Base-by-base conservation (phyloP, 2,113 vertebrate species). In the Gavia stellata region DNA sequence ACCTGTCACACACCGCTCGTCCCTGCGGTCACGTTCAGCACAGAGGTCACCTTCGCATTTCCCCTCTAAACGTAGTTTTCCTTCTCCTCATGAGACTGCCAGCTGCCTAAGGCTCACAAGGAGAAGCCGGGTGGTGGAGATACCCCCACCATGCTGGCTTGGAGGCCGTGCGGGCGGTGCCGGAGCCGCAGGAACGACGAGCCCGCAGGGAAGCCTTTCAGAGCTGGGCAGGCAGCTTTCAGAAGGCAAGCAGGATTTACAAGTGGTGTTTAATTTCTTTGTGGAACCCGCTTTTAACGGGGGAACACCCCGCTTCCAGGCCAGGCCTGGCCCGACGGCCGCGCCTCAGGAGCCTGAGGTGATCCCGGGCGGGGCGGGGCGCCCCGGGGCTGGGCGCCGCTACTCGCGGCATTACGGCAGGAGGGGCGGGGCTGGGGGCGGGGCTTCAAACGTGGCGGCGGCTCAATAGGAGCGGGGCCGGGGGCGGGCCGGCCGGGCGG, bases 241-340 rank as follows among this genome's bases (percentile, higher is more conserved):
- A 28, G 7, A 36, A 36, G 19, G 15, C 34, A 7, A 23, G 6
- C 31, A 3, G 50, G 23, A 5, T 45, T 50, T 29, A 23, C 50
- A 36, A 1, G 2, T 1, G 12, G 9, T 4, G 17, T 9, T 12
- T 4, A 4, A 2, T 13, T 0, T 31, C 45, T 3, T 29, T 2
- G 21, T 0, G 34, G 18, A 31, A 47, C 8, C 34, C 21, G 31
- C 49, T 25, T 38, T 47, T 2, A 19, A 3, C 0, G 10, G 23
- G 12, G 5, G 6, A 33, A 7, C 25, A 10, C 14, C 18, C 10
- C 17, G 14, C 0, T 16, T 1, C 17, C 40, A 5, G 18, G 3
- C 8, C 47, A 1, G 47, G 7, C 55, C 79, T 1, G 33, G 6
- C 26, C 28, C 55, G 1, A 1, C 21, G 34, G 14, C 1, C 47